Evolutionary conservation across 2,113 vertebrate species (phyloP).

Genomic region (Butorides virescens): DNA sequence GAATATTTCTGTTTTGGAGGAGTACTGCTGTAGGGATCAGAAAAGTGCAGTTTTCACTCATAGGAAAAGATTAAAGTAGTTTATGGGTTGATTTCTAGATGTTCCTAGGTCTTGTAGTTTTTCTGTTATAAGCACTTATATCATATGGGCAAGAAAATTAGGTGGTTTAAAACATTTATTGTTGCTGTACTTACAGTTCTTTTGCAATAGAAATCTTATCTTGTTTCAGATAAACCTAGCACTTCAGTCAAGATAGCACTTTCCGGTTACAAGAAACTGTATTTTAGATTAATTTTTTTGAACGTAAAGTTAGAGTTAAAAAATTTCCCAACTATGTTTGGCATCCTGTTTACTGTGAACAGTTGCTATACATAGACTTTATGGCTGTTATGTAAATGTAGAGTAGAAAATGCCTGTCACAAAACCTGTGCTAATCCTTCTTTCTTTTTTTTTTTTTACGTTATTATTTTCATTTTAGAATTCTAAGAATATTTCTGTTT

Average conservation of each 20-base stretch:
- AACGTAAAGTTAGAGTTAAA: neutral
- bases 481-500: neutral
- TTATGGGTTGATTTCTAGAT: neutral
- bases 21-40: neutral
- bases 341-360: neutral
- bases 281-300: neutral
- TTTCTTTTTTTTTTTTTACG: neutral
- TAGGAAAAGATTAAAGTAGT: neutral
- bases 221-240: neutral
- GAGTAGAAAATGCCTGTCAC: neutral
- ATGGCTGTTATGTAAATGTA: neutral
- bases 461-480: neutral
- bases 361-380: neutral
- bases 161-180: neutral
- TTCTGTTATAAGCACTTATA: neutral
- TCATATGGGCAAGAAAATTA: neutral
- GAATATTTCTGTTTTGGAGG: neutral
- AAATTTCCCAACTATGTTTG: neutral
- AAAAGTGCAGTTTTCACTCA: neutral
- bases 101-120: neutral
- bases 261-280: neutral
- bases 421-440: neutral
- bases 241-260: neutral
- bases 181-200: neutral
- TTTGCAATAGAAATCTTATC: neutral